Percentiles rank a stretch among this genome's conserved stretches.
Evolutionary conservation across 2,888 invertebrate species (phyloP).

Genomic region (Drosophila bunnanda): DNA sequence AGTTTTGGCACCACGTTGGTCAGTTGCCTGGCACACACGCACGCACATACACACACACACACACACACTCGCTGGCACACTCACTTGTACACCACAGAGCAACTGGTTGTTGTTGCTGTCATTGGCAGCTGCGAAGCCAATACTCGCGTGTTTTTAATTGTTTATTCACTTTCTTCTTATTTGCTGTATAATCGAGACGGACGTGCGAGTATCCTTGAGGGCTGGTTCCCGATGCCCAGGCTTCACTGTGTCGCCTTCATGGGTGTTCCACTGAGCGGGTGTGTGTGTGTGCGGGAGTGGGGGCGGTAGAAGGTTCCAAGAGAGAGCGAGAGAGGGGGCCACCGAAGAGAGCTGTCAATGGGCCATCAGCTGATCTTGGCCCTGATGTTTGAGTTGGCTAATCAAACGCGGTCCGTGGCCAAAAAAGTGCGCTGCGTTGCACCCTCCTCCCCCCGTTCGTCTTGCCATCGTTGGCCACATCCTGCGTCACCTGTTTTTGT

Average conservation of each 20-base stretch:
- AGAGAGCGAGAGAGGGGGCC: slow-evolving; percentile 6
- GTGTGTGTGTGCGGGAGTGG: slow-evolving; percentile 37
- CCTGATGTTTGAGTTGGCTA: slow-evolving; percentile 83
- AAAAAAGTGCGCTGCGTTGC: slow-evolving; percentile 55
- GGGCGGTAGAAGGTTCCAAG: not conserved
- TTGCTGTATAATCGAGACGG: slow-evolving; percentile 84
- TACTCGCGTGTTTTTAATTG: slow-evolving; percentile 50
- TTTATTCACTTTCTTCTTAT: slow-evolving; percentile 52
- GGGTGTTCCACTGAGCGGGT: slow-evolving; percentile 16
- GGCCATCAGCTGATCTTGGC: slow-evolving; percentile 72
- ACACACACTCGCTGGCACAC: slow-evolving; percentile 44
- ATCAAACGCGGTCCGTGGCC: slow-evolving; percentile 74
- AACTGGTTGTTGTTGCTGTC: slow-evolving; percentile 59
- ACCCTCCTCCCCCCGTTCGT: slow-evolving; percentile 25
- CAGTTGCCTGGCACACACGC: slow-evolving; percentile 49
- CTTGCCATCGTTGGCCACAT: slow-evolving; percentile 56
- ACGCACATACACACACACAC: slow-evolving; percentile 28
- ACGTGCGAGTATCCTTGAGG: slow-evolving; percentile 64
- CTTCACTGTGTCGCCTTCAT: slow-evolving; percentile 51
- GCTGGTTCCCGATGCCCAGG: slow-evolving; percentile 54
- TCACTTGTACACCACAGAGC: slow-evolving; percentile 52
- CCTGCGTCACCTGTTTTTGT: slow-evolving; percentile 67
- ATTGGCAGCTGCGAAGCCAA: slow-evolving; percentile 53
- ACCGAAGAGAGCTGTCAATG: slow-evolving; percentile 62
- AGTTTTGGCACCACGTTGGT: slow-evolving; percentile 71